Percentiles rank a stretch among this genome's conserved stretches.
phyloP scores from a whole-genome alignment of 2,113 vertebrate genomes.

The Alectura lathami region DNA sequence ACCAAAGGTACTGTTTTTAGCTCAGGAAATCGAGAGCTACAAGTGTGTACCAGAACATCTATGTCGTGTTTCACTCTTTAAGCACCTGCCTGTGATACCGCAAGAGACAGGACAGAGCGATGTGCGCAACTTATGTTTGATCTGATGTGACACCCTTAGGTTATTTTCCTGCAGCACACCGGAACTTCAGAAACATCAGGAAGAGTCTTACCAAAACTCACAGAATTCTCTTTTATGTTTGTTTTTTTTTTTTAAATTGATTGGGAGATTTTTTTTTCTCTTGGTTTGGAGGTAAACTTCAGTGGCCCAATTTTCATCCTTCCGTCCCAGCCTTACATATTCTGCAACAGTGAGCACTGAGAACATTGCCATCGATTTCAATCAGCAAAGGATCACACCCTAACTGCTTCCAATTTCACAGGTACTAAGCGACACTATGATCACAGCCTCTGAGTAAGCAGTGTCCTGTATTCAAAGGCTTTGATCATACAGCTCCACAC shows the following conservation, averaged over 20 bases:
- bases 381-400: conserved; percentile 50
- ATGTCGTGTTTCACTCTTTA: background rate
- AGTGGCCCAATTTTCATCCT: background rate
- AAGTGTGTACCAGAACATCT: accelerated
- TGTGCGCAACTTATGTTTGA: background rate
- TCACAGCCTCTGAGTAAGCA: background rate
- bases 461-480: background rate
- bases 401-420: conserved; percentile 51
- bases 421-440: conserved; percentile 49
- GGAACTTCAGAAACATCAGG: background rate
- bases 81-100: background rate
- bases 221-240: accelerated
- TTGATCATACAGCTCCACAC: background rate
- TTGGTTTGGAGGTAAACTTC: background rate
- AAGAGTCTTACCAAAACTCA: background rate
- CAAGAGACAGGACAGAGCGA: background rate
- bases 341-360: background rate
- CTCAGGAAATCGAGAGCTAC: background rate
- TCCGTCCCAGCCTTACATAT: background rate
- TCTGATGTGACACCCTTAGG: background rate
- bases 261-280: background rate
- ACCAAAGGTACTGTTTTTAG: accelerated
- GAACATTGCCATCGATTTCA: conserved; percentile 64
- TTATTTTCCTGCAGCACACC: background rate
- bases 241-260: background rate